Conservation (phyloP, 1,140 invertebrate genomes). For the Diachasma alloeum region DNA sequence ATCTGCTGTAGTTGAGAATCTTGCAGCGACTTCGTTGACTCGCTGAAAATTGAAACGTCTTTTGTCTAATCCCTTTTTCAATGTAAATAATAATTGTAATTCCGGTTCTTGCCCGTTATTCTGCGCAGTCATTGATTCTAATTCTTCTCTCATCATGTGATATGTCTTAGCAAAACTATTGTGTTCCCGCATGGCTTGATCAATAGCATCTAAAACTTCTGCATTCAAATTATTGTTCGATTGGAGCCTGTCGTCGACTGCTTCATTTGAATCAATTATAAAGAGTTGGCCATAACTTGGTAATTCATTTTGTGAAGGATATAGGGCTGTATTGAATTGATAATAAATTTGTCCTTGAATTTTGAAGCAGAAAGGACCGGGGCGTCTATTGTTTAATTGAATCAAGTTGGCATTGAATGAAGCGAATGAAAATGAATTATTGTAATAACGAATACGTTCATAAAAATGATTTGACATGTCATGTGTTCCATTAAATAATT, state of each 20-base stretch:
- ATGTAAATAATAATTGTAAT: slow-evolving; percentile 18
- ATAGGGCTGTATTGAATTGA: no score
- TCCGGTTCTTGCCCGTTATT: slow-evolving; percentile 6
- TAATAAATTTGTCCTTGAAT: no score
- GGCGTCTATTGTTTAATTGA: no score
- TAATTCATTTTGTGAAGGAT: slow-evolving; percentile 14
- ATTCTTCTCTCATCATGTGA: not conserved
- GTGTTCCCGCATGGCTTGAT: not conserved
- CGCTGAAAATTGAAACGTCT: no score
- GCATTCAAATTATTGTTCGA: not conserved
- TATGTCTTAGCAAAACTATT: not conserved
- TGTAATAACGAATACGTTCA: not conserved
- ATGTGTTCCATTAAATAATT: slow-evolving; percentile 20
- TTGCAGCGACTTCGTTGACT: slow-evolving; percentile 23
- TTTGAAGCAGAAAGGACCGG: no score
- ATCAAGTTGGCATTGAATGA: no score
- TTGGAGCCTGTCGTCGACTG: not conserved
- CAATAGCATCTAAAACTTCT: not conserved
- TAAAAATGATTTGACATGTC: slow-evolving; percentile 24
- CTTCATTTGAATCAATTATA: not conserved
- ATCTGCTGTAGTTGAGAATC: slow-evolving; percentile 28
- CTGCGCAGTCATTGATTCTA: no score
- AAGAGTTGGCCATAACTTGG: not conserved
- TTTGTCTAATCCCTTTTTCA: slow-evolving; percentile 19
- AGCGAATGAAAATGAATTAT: no score